phyloP scores from a whole-genome alignment of 2,113 vertebrate genomes.

The Aspiorhynchus laticeps region DNA sequence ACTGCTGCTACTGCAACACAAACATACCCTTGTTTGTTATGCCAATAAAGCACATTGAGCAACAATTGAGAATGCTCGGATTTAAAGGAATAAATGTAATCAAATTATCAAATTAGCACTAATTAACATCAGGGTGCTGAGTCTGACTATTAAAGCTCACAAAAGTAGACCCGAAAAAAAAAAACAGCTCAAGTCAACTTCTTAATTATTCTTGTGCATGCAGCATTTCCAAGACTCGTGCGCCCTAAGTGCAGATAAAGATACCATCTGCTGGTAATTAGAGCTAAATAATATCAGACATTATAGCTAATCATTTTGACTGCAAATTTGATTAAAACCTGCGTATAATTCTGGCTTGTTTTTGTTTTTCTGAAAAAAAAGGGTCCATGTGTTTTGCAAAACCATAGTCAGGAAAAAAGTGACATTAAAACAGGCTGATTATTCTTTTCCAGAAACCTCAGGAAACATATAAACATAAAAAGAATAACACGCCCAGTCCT shows the following conservation, averaged over 20 bases:
- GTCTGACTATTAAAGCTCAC: constrained; percentile 97
- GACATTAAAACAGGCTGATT: constrained; percentile 39
- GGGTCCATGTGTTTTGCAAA: constrained; percentile 17
- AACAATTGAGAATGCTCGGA: constrained; percentile 21
- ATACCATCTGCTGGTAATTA: constrained; percentile 99
- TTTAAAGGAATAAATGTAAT: constrained; percentile 88
- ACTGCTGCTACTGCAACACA: neutral
- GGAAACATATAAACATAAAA: constrained; percentile 58
- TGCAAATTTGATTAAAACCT: constrained; percentile 99
- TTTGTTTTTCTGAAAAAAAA: constrained; percentile 44
- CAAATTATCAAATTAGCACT: constrained; percentile 96
- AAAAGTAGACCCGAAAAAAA: constrained; percentile 62
- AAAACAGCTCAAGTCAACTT: constrained; percentile 91
- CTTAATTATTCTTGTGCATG: constrained; percentile 99
- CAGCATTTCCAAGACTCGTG: constrained; percentile 96
- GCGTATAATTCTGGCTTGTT: constrained; percentile 71
- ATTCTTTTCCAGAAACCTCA: constrained; percentile 51
- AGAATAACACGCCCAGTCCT: constrained; percentile 49
- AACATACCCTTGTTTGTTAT: constrained; percentile 6
- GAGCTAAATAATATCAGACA: constrained; percentile 99
- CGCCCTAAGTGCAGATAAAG: constrained; percentile 99
- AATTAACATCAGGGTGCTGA: constrained; percentile 95
- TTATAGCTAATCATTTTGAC: constrained; percentile 98
- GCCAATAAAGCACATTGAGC: constrained; percentile 11
- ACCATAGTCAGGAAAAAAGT: neutral